Percentiles rank a stretch among this genome's conserved stretches.
Evolutionary conservation across 2,113 vertebrate genomes (phyloP).

Genomic region (Leptodactylus fuscus): DNA sequence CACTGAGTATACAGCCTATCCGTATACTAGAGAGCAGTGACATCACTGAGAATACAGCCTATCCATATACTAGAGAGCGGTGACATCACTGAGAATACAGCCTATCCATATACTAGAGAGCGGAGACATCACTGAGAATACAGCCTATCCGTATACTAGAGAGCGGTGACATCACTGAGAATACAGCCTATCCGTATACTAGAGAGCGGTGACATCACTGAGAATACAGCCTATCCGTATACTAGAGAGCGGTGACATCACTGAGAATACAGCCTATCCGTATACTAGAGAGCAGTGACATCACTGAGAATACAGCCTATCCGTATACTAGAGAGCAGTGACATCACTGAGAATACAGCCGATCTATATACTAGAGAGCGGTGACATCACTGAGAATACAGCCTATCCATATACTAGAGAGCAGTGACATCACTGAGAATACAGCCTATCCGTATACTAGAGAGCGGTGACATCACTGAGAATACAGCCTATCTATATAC

Average conservation of each 20-base stretch:
- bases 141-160: neutral
- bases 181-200: slow-evolving; percentile 3
- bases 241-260: neutral
- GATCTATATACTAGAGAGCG: no score
- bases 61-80: no score
- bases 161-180: neutral
- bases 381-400: neutral
- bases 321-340: no score
- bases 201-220: no score
- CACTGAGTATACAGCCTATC: neutral
- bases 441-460: neutral
- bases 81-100: neutral
- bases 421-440: neutral
- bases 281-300: neutral
- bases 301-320: neutral
- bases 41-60: neutral
- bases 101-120: neutral
- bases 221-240: neutral
- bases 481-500: slow-evolving; percentile 1
- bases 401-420: neutral
- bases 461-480: neutral
- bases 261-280: neutral
- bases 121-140: neutral
- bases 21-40: neutral
- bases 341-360: no score